Conservation (phyloP, 2,113 vertebrate genomes). For the Semnornis frantzii region DNA sequence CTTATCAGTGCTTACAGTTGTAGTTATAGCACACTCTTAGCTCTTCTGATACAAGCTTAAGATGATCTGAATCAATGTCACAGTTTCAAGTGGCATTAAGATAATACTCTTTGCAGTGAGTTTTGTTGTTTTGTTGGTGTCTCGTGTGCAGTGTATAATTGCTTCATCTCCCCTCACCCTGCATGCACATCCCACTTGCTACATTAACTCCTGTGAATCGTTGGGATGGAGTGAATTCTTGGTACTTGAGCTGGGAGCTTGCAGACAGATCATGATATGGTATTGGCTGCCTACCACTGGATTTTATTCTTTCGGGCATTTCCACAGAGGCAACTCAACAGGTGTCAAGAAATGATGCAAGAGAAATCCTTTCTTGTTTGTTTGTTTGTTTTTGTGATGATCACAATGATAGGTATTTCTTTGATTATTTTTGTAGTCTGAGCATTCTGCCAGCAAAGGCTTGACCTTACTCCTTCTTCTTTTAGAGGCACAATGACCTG, state of each 20-base stretch:
- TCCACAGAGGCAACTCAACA: neutral
- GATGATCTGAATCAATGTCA: neutral
- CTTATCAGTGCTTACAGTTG: neutral
- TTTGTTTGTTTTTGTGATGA: neutral
- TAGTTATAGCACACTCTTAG: neutral
- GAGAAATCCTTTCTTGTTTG: neutral
- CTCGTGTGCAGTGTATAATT: neutral
- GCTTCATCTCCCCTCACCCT: neutral
- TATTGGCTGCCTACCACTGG: neutral
- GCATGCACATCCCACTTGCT: neutral
- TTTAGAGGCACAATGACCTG: neutral
- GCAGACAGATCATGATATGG: neutral
- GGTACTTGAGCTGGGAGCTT: neutral
- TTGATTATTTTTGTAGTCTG: neutral
- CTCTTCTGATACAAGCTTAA: neutral
- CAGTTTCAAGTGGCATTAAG: neutral
- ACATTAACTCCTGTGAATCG: neutral
- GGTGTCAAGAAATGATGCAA: constrained; percentile 33
- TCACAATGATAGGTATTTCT: neutral
- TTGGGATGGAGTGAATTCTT: neutral
- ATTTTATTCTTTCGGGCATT: neutral
- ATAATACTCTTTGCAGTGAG: neutral
- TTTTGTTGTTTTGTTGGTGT: neutral
- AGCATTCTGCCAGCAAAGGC: neutral
- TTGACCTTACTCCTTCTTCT: neutral